Evolutionary conservation across 2,797 vertebrate species (phyloP), one percentile per base, ranked within the genome.

Genomic region (Mareca penelope): DNA sequence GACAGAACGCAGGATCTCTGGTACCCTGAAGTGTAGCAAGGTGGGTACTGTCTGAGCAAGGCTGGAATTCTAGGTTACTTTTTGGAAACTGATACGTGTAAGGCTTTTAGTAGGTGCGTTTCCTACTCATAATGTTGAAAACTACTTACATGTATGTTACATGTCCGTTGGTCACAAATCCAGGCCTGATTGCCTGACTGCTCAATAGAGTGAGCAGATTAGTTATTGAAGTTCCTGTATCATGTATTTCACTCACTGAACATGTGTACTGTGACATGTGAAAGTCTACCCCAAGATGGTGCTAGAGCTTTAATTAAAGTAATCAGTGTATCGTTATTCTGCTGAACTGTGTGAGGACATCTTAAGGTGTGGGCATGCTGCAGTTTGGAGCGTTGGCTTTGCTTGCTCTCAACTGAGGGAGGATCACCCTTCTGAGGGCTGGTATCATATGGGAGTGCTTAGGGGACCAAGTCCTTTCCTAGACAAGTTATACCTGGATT

Each of bases 221-320:
- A 39, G 63, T 40, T 48, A 0, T 0, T 31, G 77, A 2, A 0
- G 53, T 33, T 85, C 24, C 31, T 64, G 0, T 12, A 1, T 24
- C 6, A 15, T 3, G 5, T 0, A 21, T 26, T 56, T 48, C 7
- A 26, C 9, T 46, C 70, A 7, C 4, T 1, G 5, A 19, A 26
- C 5, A 0, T 46, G 42, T n/a, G 21, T 8, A 18, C 15, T 13
- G n/a, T 21, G 56, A 11, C 53, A 7, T 2, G 3, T 57, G 72
- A 35, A 37, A 29, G 83, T 83, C 65, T 40, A 23, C 69, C 85
- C 89, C 69, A 52, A 28, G 89, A 52, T 92, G 85, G 87, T 89
- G 76, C 95, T 80, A 83, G 87, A 78, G 82, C 15, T 83, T 61
- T 69, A 37, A 26, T 53, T 83, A 44, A 55, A n/a, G 50, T 48